Conservation (phyloP, 1,140 invertebrate species). For the Trachymyrmex septentrionalis region DNA sequence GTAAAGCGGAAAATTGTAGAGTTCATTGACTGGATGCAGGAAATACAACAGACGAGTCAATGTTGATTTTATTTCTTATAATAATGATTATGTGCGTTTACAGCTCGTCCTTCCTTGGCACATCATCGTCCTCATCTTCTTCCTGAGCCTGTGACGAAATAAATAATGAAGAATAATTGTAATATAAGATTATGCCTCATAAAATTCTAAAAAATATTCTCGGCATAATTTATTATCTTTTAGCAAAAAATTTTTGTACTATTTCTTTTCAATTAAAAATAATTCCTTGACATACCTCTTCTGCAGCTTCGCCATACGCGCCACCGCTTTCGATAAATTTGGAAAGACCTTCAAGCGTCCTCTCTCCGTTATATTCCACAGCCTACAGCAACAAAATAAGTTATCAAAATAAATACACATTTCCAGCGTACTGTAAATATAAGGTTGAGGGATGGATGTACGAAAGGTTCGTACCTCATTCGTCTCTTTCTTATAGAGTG, state of each 20-base stretch:
- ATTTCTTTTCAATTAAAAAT: not conserved
- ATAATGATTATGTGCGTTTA: slow-evolving; percentile 83
- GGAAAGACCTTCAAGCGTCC: slow-evolving; percentile 96
- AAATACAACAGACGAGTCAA: slow-evolving; percentile 55
- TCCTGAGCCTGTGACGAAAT: slow-evolving; percentile 86
- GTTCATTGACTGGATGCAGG: slow-evolving; percentile 68
- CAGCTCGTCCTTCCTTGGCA: slow-evolving; percentile 90
- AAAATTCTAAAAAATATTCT: not conserved
- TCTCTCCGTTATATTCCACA: slow-evolving; percentile 97
- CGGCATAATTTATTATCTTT: not conserved
- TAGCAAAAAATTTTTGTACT: not conserved
- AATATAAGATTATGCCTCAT: slow-evolving; percentile 57
- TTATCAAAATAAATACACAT: not conserved
- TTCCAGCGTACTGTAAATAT: slow-evolving; percentile 10
- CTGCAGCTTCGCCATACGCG: slow-evolving; percentile 89
- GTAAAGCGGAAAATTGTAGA: slow-evolving; percentile 57
- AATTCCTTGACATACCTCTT: slow-evolving; percentile 87
- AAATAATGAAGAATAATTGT: slow-evolving; percentile 67
- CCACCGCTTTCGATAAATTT: slow-evolving; percentile 96
- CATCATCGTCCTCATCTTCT: slow-evolving; percentile 89
- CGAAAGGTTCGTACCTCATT: slow-evolving; percentile 91
- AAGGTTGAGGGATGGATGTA: not conserved
- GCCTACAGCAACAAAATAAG: slow-evolving; percentile 86
- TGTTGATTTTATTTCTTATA: slow-evolving; percentile 67
- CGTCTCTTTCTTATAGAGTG: slow-evolving; percentile 96